Evolutionary conservation across 2,888 invertebrate species (phyloP).

Genomic region (Ochropacha duplaris): DNA sequence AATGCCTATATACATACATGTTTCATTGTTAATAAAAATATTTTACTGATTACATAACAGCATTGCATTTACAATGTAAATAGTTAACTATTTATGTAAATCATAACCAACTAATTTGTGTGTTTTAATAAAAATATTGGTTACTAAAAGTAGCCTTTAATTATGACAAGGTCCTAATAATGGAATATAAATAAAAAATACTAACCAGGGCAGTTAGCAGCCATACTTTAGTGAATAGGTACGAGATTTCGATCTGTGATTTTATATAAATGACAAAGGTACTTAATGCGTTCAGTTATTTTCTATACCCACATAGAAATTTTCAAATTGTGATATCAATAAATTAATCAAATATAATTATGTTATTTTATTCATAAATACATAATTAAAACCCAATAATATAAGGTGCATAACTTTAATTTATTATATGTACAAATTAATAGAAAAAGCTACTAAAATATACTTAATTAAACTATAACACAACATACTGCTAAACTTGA

Average conservation of each 20-base stretch:
- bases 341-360: constrained; percentile 31
- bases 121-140: neutral
- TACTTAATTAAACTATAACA: neutral
- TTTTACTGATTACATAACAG: neutral
- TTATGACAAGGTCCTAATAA: neutral
- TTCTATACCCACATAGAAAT: constrained; percentile 41
- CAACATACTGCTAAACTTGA: neutral
- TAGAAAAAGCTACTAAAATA: neutral
- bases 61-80: neutral
- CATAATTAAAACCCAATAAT: neutral
- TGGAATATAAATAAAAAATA: neutral
- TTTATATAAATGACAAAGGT: constrained; percentile 30
- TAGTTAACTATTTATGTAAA: neutral
- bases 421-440: neutral
- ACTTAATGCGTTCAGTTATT: constrained; percentile 27
- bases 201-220: neutral
- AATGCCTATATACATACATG: neutral
- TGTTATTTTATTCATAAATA: neutral
- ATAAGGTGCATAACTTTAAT: neutral
- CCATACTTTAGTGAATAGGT: constrained; percentile 2
- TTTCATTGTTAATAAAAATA: neutral
- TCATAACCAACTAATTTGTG: neutral
- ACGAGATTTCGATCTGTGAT: constrained; percentile 62
- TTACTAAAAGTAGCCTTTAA: neutral
- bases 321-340: constrained; percentile 58